Evolutionary conservation across 2,888 invertebrate genomes (phyloP), one percentile per base, ranked within the genome.

Genomic region (Drosophila engyochracea): DNA sequence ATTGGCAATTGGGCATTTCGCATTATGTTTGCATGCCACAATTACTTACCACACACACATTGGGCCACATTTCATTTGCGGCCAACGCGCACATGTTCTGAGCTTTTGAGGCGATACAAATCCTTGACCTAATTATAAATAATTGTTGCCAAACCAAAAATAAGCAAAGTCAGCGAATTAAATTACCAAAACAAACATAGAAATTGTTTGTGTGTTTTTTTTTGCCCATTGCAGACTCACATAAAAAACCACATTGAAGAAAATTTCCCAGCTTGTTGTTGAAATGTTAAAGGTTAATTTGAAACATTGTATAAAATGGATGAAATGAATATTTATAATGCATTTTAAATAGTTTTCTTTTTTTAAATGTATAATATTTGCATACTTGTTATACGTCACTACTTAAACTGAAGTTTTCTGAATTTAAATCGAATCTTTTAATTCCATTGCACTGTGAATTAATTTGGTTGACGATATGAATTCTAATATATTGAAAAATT

Each of bases 161-260:
- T 63, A 51, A 35, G 79, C 66, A 62, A 76, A 74, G 51, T 74
- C 72, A 83, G 64, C 61, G 72, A 87, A 90, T 80, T 79, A 73
- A 91, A 87, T 91, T 91, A 87, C 82, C 83, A 91, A 87, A 87
- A 87, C 87, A 87, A 87, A 91, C 91, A 87, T 71, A 72, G 75
- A 75, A 78, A 70, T 73, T 71, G 37, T 53, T 47, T 57, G 31
- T 33, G 10, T 47, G 14, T 16, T 37, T 12, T 30, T 70, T 61
- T 64, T 77, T 61, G 64, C 63, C 70, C 39, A 52, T 51, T 67
- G 67, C 59, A 57, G 67, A 71, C 49, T 58, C 74, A 58, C 62
- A 68, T 41, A 60, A 78, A 81, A 79, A 67, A 67, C 47, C 55
- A 41, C 28, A 39, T 62, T 49, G 41, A 49, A 59, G 47, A 55